Base-by-base conservation (phyloP, 2,797 vertebrate species). In the Peromyscus nudipes region DNA sequence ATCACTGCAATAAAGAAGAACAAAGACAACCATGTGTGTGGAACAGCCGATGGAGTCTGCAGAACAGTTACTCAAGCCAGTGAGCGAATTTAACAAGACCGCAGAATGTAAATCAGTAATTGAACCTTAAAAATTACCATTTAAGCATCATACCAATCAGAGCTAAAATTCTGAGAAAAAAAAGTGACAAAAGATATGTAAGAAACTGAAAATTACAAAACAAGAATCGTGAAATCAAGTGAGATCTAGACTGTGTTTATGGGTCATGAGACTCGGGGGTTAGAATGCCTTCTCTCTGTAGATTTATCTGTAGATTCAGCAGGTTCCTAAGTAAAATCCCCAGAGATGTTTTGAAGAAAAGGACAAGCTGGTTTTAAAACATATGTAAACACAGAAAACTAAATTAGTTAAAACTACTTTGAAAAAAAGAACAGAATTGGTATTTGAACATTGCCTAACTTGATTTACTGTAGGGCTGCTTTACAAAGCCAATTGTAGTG, bases 401-500 rank as follows among this genome's bases (percentile, higher is more conserved):
- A 82, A n/a, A 67, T 81, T 93, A 95, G 49, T 87, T 55, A 75
- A 82, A 95, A 94, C 43, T 89, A 29, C 83, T 95, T 94, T 95
- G 60, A 85, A 67, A 84, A 84, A 84, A 60, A 60, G 60, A 96
- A 95, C 8, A 87, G 40, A 94, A 69, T 82, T 86, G 3, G 40
- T 88, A 37, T 46, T 5, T 25, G 94, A 76, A 46, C 25, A 46
- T 29, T 88, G 80, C 82, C 65, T 27, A 17, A 79, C 49, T 93
- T 75, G 85, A 64, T 76, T 94, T 91, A 73, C 37, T 92, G 14
- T 79, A 77, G 83, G 62, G 29, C 12, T 31, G 40, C 60, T 93
- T 65, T 91, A 94, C 94, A 21, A 60, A 93, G 52, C 60, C 23
- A 69, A 21, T 85, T 81, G 11, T 40, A 27, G 8, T 84, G 82